Percentiles rank a stretch among this genome's conserved stretches.
phyloP scores from a whole-genome alignment of 2,113 vertebrate species.

The Phyllostomus discolor region DNA sequence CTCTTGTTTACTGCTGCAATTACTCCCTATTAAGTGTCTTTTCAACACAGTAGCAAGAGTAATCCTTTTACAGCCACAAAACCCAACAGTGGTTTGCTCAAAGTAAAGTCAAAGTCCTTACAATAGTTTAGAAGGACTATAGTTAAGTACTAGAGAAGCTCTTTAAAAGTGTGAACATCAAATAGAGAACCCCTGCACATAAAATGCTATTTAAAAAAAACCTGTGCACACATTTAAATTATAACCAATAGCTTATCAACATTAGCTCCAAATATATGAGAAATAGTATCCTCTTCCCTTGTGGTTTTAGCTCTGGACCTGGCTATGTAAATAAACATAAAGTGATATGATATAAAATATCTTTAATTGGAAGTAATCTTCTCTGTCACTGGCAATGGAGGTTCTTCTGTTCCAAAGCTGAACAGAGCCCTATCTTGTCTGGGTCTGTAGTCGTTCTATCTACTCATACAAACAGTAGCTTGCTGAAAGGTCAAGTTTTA shows the following conservation, averaged over 20 bases:
- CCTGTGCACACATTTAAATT: background rate
- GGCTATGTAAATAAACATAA: background rate
- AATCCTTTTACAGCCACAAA: background rate
- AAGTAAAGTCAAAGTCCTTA: background rate
- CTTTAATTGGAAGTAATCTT: background rate
- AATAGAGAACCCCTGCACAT: background rate
- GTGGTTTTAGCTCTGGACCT: background rate
- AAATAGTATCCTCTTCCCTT: background rate
- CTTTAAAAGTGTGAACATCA: background rate
- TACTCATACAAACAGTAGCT: background rate
- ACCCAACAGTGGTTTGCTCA: background rate
- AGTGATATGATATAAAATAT: background rate
- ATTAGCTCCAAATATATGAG: background rate
- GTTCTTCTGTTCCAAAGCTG: background rate
- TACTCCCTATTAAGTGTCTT: background rate
- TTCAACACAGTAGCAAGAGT: background rate
- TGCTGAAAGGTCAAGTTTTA: background rate
- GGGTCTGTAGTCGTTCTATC: background rate
- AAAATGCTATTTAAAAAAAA: background rate
- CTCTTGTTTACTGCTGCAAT: background rate
- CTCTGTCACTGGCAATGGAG: background rate
- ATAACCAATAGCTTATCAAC: background rate
- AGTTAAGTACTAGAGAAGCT: constrained; percentile 17
- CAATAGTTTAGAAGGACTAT: background rate
- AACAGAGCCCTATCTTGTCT: background rate